Conservation (phyloP, 64 coral and sea anemone species). For the Montipora foliosa region DNA sequence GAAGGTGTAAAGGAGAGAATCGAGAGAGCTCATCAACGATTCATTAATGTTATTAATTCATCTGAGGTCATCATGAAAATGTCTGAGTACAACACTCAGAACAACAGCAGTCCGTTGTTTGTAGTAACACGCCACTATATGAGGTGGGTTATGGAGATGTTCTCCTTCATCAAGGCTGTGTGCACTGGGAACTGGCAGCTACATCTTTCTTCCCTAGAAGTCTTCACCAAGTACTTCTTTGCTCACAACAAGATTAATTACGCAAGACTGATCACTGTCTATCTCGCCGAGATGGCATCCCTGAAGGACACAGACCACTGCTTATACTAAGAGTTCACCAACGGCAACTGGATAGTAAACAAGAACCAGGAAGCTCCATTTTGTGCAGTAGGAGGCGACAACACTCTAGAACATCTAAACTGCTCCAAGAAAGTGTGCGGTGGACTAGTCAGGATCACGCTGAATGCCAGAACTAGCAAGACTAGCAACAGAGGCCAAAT, state of each 20-base stretch:
- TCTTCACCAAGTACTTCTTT: neutral
- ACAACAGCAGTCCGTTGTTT: neutral
- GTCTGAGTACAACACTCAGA: neutral
- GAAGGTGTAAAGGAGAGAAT: neutral
- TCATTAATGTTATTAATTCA: too few species aligned
- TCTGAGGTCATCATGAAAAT: neutral
- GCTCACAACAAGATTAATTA: conserved; percentile 39
- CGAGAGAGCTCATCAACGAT: too few species aligned
- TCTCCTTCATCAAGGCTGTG: conserved; percentile 35
- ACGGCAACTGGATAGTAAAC: neutral
- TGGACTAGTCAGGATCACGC: neutral
- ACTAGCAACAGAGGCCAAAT: conserved; percentile 1
- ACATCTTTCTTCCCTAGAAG: conserved; percentile 7
- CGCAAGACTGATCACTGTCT: conserved; percentile 40
- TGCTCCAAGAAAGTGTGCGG: conserved; percentile 14
- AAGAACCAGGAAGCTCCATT: neutral
- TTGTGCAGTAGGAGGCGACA: conserved; percentile 22
- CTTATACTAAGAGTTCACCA: neutral
- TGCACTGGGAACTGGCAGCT: conserved; percentile 42
- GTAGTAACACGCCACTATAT: neutral
- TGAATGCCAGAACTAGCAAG: neutral
- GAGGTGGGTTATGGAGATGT: conserved; percentile 48
- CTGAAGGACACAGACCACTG: neutral
- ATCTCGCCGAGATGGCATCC: conserved; percentile 10
- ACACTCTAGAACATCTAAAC: conserved; percentile 9